Evolutionary conservation across 2,797 vertebrate genomes (phyloP).

Genomic region (Clarias platycephalus): DNA sequence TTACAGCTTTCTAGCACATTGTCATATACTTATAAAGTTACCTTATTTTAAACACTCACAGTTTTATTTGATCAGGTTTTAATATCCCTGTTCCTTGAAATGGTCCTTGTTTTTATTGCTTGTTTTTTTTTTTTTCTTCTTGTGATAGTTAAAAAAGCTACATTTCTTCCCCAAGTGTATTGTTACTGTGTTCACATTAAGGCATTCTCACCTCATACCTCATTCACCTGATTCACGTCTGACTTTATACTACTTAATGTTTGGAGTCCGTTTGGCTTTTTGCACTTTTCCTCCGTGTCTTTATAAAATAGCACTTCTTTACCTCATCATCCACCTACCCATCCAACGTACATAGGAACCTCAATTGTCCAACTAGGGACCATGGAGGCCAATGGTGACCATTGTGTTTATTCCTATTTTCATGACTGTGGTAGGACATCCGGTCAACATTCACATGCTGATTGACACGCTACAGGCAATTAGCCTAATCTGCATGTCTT

Average conservation of each 20-base stretch:
- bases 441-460: no score
- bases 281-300: neutral
- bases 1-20: slow-evolving; percentile 27
- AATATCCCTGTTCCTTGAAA: slow-evolving; percentile 41
- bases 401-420: no score
- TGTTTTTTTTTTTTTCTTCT: neutral
- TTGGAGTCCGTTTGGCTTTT: neutral
- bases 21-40: slow-evolving; percentile 33
- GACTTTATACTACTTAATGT: neutral
- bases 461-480: no score
- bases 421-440: no score
- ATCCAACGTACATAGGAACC: no score
- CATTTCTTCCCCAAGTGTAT: neutral
- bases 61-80: slow-evolving; percentile 48
- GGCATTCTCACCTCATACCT: neutral
- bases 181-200: neutral
- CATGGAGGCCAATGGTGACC: no score
- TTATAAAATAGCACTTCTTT: neutral
- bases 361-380: no score
- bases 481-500: no score
- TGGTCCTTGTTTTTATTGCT: neutral
- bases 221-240: neutral
- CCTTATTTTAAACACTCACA: neutral
- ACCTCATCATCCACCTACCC: neutral
- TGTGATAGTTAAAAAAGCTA: neutral